phyloP scores from a whole-genome alignment of 2,797 vertebrate species.

The Tenualosa thibaudeaui region DNA sequence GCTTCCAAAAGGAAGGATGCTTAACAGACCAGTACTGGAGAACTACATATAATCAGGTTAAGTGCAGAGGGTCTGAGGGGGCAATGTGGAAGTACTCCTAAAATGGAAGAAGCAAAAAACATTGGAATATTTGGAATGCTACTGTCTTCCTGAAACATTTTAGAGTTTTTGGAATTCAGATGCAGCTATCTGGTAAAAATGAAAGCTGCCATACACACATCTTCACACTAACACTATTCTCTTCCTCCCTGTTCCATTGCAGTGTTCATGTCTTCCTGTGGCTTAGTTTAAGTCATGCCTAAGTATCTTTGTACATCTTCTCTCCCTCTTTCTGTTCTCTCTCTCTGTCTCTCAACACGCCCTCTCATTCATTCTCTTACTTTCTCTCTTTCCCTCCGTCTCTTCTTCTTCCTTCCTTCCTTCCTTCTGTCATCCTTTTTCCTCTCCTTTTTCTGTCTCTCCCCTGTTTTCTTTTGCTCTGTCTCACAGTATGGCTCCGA shows the following conservation, averaged over 20 bases:
- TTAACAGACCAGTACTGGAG: background rate
- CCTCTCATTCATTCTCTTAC: too few species aligned
- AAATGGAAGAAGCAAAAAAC: background rate
- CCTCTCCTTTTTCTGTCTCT: slow-evolving; percentile 6
- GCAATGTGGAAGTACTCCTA: background rate
- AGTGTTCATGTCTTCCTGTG: background rate
- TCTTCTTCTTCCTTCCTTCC: background rate
- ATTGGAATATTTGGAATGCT: background rate
- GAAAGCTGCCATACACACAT: background rate
- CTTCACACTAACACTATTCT: background rate
- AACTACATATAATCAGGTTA: background rate
- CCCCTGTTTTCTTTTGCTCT: background rate
- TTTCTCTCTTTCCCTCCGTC: background rate
- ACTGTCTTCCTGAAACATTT: background rate
- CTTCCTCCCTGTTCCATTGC: background rate
- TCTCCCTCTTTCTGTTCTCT: background rate
- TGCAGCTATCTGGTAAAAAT: background rate
- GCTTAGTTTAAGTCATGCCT: background rate
- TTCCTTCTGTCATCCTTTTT: background rate
- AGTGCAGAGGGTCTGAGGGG: background rate
- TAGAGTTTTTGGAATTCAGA: background rate
- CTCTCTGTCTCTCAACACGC: background rate
- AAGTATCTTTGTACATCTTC: background rate
- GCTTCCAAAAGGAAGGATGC: background rate
- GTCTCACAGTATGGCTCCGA: slow-evolving; percentile 24